Conservation (phyloP, 2,888 invertebrate species). For the Galeopsomyia nigrocyanea region DNA sequence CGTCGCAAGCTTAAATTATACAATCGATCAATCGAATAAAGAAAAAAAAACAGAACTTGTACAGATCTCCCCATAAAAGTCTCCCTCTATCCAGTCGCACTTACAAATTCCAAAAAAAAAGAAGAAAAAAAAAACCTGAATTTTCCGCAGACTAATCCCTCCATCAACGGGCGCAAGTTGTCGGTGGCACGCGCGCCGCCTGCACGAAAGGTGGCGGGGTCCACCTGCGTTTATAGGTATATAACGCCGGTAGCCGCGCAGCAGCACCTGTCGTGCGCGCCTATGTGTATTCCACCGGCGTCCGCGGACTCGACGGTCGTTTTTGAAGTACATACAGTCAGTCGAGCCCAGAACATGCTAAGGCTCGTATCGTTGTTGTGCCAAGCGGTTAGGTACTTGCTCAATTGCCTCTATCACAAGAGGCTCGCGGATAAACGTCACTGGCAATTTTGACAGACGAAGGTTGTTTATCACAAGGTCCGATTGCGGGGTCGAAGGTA, state of each 20-base stretch:
- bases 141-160: too few relatives aligned
- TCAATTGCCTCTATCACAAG: constrained; percentile 19
- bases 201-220: constrained; percentile 3
- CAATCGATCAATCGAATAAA: too few relatives aligned
- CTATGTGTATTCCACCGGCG: not conserved
- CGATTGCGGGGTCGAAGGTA: constrained; percentile 10
- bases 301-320: not conserved
- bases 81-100: too few relatives aligned
- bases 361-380: constrained; percentile 28
- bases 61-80: too few relatives aligned
- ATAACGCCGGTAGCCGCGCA: constrained; percentile 2
- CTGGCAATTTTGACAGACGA: constrained; percentile 20
- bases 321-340: not conserved
- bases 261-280: constrained; percentile 39
- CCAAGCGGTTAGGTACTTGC: not conserved
- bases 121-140: too few relatives aligned
- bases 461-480: constrained; percentile 16
- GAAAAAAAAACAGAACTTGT: too few relatives aligned
- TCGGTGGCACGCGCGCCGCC: too few relatives aligned
- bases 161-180: too few relatives aligned
- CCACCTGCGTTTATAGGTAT: too few relatives aligned
- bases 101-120: too few relatives aligned
- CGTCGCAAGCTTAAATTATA: too few relatives aligned
- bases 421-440: constrained; percentile 2
- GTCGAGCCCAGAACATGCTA: constrained; percentile 36